phyloP scores from a whole-genome alignment of 2,888 invertebrate species.

The Megalurothrips usitatus region DNA sequence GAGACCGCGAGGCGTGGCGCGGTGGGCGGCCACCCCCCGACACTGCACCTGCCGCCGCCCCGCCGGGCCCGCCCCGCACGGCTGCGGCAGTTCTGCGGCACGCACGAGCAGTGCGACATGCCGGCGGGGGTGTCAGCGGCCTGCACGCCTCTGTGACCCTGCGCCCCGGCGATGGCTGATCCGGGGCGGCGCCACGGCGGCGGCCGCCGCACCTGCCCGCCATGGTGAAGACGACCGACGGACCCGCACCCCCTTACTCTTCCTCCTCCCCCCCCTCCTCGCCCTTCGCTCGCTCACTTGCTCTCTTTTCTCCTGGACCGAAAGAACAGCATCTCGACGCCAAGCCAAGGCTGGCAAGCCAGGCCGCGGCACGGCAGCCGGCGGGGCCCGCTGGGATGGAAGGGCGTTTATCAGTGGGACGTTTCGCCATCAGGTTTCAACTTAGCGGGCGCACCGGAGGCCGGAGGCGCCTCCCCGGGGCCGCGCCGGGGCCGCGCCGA shows the following conservation, averaged over 20 bases:
- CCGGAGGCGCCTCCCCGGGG: not conserved
- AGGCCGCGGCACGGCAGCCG: not conserved
- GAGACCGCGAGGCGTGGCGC: too few species aligned
- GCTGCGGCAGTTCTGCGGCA: too few species aligned
- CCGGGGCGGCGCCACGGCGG: too few species aligned
- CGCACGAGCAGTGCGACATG: too few species aligned
- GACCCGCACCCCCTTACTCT: not conserved
- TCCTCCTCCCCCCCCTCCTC: not conserved
- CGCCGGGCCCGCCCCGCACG: too few species aligned
- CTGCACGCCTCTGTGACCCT: too few species aligned
- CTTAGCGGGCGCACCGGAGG: not conserved
- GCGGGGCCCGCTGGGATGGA: not conserved
- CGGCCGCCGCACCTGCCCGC: not conserved
- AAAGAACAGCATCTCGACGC: not conserved
- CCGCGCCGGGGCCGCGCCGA: not conserved
- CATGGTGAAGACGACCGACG: not conserved
- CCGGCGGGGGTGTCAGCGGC: too few species aligned
- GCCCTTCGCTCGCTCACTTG: not conserved
- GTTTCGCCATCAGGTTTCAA: slow-evolving; percentile 16
- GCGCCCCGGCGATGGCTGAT: too few species aligned
- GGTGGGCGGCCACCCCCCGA: too few species aligned
- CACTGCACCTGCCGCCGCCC: too few species aligned
- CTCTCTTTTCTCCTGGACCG: not conserved
- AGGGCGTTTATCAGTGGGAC: slow-evolving; percentile 16
- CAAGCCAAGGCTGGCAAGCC: not conserved